Conservation (phyloP, 2,797 vertebrate species). For the Eulemur coronatus region DNA sequence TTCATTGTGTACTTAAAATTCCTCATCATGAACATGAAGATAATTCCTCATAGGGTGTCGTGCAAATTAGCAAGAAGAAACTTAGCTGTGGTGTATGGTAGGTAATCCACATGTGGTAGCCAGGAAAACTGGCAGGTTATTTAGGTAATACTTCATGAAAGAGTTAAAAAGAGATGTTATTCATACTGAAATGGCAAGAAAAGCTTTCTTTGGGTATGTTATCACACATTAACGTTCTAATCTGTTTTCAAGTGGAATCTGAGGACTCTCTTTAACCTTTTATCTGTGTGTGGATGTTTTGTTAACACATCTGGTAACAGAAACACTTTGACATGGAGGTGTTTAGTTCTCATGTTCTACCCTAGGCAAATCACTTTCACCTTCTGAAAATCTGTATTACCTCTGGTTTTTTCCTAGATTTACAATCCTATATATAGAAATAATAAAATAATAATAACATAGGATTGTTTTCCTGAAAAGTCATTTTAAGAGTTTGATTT, state of each 20-base stretch:
- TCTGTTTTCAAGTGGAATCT: background rate
- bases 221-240: background rate
- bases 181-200: background rate
- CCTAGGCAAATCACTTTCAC: background rate
- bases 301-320: background rate
- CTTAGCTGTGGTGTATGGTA: background rate
- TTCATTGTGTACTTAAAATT: background rate
- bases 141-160: background rate
- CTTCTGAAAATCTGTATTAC: background rate
- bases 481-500: background rate
- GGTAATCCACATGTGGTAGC: background rate
- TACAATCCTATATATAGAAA: background rate
- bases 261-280: background rate
- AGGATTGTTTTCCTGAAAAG: background rate
- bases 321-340: background rate
- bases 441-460: background rate
- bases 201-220: background rate
- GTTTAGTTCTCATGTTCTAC: background rate
- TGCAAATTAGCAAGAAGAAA: background rate
- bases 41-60: background rate
- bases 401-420: background rate
- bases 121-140: fast-evolving
- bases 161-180: background rate
- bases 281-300: background rate
- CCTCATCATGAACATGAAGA: background rate